These are phyloP conservation scores for Drosophila rellima DNA, from an alignment of 2,888 invertebrate species.

Conservation along the genomic window DNA sequence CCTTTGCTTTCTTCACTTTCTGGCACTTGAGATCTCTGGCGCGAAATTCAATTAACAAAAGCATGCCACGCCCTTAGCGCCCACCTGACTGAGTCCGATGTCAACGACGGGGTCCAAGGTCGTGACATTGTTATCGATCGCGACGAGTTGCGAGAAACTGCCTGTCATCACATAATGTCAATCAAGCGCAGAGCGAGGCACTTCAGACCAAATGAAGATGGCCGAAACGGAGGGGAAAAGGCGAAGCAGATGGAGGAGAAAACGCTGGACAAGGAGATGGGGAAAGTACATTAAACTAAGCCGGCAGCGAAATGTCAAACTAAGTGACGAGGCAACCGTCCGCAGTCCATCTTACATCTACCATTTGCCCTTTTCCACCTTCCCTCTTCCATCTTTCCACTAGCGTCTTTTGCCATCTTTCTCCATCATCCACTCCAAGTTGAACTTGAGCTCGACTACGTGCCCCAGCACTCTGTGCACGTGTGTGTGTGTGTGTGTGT, in stretches of 20 bases:
- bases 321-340: slow-evolving; percentile 52
- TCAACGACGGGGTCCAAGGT: slow-evolving; percentile 1
- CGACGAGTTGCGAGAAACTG: background rate
- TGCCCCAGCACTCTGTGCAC: slow-evolving; percentile 6
- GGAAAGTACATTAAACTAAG: slow-evolving; percentile 60
- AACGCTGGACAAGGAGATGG: background rate
- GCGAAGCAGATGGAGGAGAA: background rate
- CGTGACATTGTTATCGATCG: slow-evolving; percentile 32
- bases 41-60: slow-evolving; percentile 9
- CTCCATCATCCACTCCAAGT: slow-evolving; percentile 23
- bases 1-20: background rate
- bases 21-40: slow-evolving; percentile 4
- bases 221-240: background rate
- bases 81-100: background rate
- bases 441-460: slow-evolving; percentile 33
- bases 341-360: slow-evolving; percentile 18
- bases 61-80: background rate
- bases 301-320: slow-evolving; percentile 67
- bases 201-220: slow-evolving; percentile 53
- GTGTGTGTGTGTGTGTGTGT: slow-evolving; percentile 9
- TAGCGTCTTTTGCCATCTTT: background rate
- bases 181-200: slow-evolving; percentile 65
- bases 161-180: slow-evolving; percentile 65
- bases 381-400: slow-evolving; percentile 2
- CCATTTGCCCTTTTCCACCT: no score